Evolutionary conservation across 2,888 invertebrate species (phyloP).

Genomic region (Pediacus dermestoides): DNA sequence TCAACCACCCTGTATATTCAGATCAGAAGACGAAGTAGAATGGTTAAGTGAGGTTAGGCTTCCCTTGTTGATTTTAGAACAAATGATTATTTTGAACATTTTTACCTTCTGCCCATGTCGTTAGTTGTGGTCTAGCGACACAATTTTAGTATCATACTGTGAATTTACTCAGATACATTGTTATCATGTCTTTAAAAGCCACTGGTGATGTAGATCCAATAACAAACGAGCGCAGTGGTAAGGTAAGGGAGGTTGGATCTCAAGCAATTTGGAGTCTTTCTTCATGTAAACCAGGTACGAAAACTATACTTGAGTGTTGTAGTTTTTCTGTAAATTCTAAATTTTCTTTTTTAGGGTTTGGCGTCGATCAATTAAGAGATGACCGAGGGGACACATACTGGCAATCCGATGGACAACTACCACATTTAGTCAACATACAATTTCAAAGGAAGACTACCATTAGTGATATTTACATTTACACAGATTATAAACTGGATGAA

Average conservation of each 20-base stretch:
- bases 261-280: constrained; percentile 93
- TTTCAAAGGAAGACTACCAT: constrained; percentile 94
- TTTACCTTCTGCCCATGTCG: background rate
- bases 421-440: constrained; percentile 95
- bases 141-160: background rate
- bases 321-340: too few relatives aligned
- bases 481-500: constrained; percentile 97
- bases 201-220: constrained; percentile 37
- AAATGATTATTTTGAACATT: background rate
- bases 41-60: too few relatives aligned
- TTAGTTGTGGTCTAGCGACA: constrained; percentile 4
- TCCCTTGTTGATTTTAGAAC: background rate
- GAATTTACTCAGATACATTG: too few relatives aligned
- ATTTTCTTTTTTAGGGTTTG: constrained; percentile 69
- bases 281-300: constrained; percentile 90
- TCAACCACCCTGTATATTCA: too few relatives aligned
- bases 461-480: constrained; percentile 92
- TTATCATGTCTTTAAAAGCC: constrained; percentile 34
- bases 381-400: constrained; percentile 97
- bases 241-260: constrained; percentile 47
- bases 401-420: constrained; percentile 99
- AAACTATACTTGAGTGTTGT: background rate
- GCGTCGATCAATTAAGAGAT: constrained; percentile 93
- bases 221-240: constrained; percentile 45
- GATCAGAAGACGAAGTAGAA: too few relatives aligned